A percentile compares a stretch with the other conserved stretches of the same genome.
phyloP scores from a whole-genome alignment of 2,113 vertebrate genomes.

The Apteryx owenii region DNA sequence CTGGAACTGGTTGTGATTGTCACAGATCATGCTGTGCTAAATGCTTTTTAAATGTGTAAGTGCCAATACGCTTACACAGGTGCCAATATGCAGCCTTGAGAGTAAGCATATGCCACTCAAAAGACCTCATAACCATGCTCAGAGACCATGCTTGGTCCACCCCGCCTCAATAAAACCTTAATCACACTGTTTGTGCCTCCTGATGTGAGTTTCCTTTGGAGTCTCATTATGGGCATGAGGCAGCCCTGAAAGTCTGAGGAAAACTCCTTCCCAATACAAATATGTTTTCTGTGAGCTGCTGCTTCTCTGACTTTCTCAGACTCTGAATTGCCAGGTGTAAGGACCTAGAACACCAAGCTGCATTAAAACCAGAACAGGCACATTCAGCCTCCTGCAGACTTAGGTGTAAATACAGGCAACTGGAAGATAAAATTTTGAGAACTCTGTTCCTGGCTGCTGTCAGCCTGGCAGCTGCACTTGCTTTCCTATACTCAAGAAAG shows the following conservation, averaged over 20 bases:
- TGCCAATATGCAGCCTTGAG: not conserved
- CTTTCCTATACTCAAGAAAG: not conserved
- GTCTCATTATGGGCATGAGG: accelerated
- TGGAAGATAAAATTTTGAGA: not conserved
- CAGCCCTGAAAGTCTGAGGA: not conserved
- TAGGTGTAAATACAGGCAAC: not conserved
- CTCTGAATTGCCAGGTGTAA: not conserved
- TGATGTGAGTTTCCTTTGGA: accelerated
- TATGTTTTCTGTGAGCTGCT: not conserved
- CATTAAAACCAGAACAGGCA: not conserved
- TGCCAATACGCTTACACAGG: not conserved
- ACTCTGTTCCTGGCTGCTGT: not conserved
- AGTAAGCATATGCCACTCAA: not conserved
- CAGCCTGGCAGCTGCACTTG: not conserved
- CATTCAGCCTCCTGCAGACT: not conserved
- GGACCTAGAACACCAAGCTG: too few species aligned
- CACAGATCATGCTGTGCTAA: not conserved
- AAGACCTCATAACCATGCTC: not conserved
- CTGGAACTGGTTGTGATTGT: not conserved
- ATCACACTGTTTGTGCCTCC: not conserved
- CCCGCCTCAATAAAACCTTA: not conserved
- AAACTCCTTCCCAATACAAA: not conserved
- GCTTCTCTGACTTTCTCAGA: not conserved
- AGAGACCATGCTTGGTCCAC: accelerated
- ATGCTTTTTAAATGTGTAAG: not conserved